Evolutionary conservation across 2,113 vertebrate genomes (phyloP), one percentile per base, ranked within the genome.

Genomic region (Pandion haliaetus): DNA sequence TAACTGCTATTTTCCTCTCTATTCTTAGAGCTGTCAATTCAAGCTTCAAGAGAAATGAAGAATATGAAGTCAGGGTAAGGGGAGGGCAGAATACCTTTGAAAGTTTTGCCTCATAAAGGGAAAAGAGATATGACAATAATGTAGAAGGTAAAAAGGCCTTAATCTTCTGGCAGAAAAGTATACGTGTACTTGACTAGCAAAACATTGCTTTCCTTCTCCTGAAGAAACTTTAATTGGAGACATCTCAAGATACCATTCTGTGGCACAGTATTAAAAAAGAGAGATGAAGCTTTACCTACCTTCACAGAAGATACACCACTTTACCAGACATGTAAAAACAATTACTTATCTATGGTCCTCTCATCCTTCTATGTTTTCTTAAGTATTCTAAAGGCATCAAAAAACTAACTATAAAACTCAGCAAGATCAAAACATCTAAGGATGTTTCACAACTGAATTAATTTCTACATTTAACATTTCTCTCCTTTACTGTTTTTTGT

Each of bases 1-100:
- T 88, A 94, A 92, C 82, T 77, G 67, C 63, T 90, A 63, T 96
- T 96, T 96, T 86, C 88, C 66, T 14, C 49, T 70, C 82, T 44
- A 38, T 92, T 90, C 85, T 83, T 74, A 65, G 5, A 94, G 82
- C 45, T 95, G 92, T 74, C 97, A 97, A 54, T 42, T 74, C 47
- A 34, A 86, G 67, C 59, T 78, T 59, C 74, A 92, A 69, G 38
- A 86, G 42, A 54, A 84, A 86, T 14, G 42, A 47, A 89, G 36
- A 69, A 40, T 3, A 49, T 49, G 71, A 88, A 93, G 76, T 62
- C 40, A 85, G 62, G 82, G 42, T 26, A 91, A 93, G 9, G n/a
- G 55, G 55, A 88, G 32, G 29, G 45, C 62, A 65, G 50, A 86
- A 73, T 12, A 81, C 6, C 25, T 88, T 83, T 36, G 8, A 77